A percentile compares a stretch with the other conserved stretches of the same genome.
These are phyloP conservation scores for Macrosoma leucophasiata DNA, from an alignment of 2,888 invertebrate species.

Conservation along the genomic window DNA sequence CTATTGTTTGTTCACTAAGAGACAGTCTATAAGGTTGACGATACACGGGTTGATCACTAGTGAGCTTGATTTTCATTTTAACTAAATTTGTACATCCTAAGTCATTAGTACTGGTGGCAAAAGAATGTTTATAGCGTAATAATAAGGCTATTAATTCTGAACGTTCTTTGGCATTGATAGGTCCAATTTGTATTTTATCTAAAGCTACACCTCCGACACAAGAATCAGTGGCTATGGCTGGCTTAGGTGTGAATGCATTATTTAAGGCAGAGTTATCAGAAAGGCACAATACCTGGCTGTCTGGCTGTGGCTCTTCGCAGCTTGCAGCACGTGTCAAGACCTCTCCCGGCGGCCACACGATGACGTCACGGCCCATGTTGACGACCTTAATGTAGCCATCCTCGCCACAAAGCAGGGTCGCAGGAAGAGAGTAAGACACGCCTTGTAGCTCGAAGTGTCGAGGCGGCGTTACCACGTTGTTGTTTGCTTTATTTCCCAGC, in stretches of 20 bases:
- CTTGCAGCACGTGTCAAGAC: constrained; percentile 16
- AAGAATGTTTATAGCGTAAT: constrained; percentile 14
- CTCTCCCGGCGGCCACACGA: constrained; percentile 14
- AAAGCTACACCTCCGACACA: constrained; percentile 15
- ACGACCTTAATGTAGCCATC: constrained; percentile 27
- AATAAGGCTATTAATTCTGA: constrained; percentile 13
- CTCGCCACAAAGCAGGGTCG: constrained; percentile 25
- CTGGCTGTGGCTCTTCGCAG: constrained; percentile 12
- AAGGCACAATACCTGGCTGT: constrained; percentile 12
- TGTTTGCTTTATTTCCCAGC: constrained; percentile 11
- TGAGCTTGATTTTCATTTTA: constrained; percentile 26
- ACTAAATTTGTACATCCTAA: constrained; percentile 24
- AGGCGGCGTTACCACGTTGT: constrained; percentile 21
- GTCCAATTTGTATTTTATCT: constrained; percentile 11
- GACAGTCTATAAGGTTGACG: constrained; percentile 21
- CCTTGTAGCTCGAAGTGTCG: constrained; percentile 25
- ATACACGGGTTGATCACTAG: constrained; percentile 18
- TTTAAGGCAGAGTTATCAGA: constrained; percentile 1
- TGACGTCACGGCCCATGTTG: constrained; percentile 19
- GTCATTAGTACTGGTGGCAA: constrained; percentile 21
- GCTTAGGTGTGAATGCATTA: no score
- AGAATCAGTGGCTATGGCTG: no score
- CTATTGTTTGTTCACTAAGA: constrained; percentile 15
- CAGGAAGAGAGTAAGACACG: constrained; percentile 25
- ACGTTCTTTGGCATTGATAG: constrained; percentile 11